These are phyloP conservation scores for Cyprinodon variegatus DNA, from an alignment of 2,113 vertebrate species.

Conservation along the genomic window DNA sequence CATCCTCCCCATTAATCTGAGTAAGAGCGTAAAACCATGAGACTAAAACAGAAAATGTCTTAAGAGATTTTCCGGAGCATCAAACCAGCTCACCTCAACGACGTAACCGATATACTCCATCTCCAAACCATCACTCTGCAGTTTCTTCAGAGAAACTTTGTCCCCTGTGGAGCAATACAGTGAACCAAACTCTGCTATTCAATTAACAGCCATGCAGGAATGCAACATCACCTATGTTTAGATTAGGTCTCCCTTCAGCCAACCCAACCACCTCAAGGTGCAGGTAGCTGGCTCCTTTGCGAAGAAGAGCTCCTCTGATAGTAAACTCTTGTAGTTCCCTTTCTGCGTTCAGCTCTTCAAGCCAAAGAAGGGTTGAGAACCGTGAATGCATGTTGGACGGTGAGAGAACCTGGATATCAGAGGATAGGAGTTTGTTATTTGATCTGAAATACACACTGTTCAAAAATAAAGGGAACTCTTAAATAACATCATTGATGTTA, in stretches of 20 bases:
- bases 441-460: neutral
- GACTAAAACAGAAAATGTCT: neutral
- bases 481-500: too few species aligned
- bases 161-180: conserved; percentile 80
- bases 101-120: conserved; percentile 84
- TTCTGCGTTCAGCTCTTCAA: conserved; percentile 90
- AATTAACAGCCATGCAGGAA: neutral
- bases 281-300: conserved; percentile 80
- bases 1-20: conserved; percentile 87
- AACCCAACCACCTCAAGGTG: conserved; percentile 88
- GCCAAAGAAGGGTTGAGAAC: conserved; percentile 90
- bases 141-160: conserved; percentile 86
- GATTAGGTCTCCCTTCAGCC: conserved; percentile 84
- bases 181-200: neutral
- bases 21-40: neutral
- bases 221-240: conserved; percentile 80
- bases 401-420: conserved; percentile 78
- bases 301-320: conserved; percentile 83
- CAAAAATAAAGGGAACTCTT: too few species aligned
- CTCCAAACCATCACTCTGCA: conserved; percentile 65
- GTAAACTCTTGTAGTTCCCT: conserved; percentile 83
- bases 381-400: conserved; percentile 80
- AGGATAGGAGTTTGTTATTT: neutral
- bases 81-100: conserved; percentile 79
- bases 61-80: neutral